Evolutionary conservation across 2,888 invertebrate genomes (phyloP).

Genomic region (Encarsia formosa): DNA sequence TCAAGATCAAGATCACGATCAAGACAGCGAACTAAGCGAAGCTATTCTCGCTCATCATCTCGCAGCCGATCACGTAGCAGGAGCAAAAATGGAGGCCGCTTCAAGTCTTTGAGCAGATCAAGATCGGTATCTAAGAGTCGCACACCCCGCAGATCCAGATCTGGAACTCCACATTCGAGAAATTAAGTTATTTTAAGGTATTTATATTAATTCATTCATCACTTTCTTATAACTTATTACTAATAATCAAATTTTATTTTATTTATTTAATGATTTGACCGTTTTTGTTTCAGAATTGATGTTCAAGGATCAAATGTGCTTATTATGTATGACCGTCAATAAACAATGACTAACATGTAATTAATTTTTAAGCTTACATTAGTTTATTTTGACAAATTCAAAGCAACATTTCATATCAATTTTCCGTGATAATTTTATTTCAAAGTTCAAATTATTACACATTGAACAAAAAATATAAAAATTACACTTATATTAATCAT

Average conservation of each 20-base stretch:
- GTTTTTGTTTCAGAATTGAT: slow-evolving; percentile 11
- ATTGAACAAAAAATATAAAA: too few species aligned
- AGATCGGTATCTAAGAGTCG: slow-evolving; percentile 43
- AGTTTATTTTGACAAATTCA: too few species aligned
- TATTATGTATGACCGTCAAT: too few species aligned
- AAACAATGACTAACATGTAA: too few species aligned
- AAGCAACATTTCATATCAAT: too few species aligned
- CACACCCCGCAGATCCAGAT: slow-evolving; percentile 44
- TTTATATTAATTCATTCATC: background rate
- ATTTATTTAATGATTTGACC: background rate
- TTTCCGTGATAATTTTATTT: too few species aligned
- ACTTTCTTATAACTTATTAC: background rate
- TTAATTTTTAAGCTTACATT: too few species aligned
- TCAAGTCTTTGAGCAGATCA: slow-evolving; percentile 42
- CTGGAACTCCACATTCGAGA: slow-evolving; percentile 42
- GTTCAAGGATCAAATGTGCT: slow-evolving; percentile 8
- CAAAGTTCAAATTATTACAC: too few species aligned
- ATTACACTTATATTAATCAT: too few species aligned
- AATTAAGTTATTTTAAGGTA: background rate
- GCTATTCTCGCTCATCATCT: slow-evolving; percentile 61
- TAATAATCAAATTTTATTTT: background rate
- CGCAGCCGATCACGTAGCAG: slow-evolving; percentile 60
- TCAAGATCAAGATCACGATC: slow-evolving; percentile 50
- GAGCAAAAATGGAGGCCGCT: slow-evolving; percentile 23
- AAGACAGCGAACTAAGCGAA: slow-evolving; percentile 51